A percentile compares a stretch with the other conserved stretches of the same genome.
These are phyloP conservation scores for Tromatobia lineatoria DNA, from an alignment of 2,888 invertebrate genomes.

Conservation along the genomic window DNA sequence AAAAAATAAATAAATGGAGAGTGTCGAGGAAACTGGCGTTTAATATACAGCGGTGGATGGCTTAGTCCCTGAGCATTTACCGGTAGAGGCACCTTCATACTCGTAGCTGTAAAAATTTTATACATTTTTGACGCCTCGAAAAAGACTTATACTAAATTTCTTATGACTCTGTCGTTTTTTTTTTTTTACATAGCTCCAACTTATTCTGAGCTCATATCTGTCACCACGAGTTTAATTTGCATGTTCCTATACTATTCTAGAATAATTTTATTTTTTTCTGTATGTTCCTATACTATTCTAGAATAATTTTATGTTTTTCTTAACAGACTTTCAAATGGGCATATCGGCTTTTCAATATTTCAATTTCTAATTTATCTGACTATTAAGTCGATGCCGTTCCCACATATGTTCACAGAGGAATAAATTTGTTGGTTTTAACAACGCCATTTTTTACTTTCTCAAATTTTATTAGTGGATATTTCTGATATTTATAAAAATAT, in stretches of 20 bases:
- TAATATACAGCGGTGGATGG: constrained; percentile 12
- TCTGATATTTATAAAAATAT: too few relatives aligned
- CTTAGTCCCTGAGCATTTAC: neutral
- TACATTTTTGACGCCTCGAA: neutral
- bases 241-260: neutral
- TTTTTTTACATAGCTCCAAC: neutral
- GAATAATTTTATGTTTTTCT: neutral
- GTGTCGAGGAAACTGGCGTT: constrained; percentile 16
- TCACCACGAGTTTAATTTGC: neutral
- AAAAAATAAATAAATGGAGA: neutral
- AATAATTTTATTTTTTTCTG: neutral
- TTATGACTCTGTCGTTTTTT: neutral
- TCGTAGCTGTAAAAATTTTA: neutral
- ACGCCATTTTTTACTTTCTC: too few relatives aligned
- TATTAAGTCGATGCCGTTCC: too few relatives aligned
- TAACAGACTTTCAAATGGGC: too few relatives aligned
- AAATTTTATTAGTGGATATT: too few relatives aligned
- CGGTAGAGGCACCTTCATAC: neutral
- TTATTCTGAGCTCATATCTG: neutral
- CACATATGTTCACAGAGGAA: too few relatives aligned
- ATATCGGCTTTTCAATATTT: too few relatives aligned
- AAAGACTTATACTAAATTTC: neutral
- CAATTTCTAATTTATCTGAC: too few relatives aligned
- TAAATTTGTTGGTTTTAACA: too few relatives aligned
- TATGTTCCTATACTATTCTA: neutral